phyloP scores from a whole-genome alignment of 2,888 invertebrate species.

The Pollenia amentaria region DNA sequence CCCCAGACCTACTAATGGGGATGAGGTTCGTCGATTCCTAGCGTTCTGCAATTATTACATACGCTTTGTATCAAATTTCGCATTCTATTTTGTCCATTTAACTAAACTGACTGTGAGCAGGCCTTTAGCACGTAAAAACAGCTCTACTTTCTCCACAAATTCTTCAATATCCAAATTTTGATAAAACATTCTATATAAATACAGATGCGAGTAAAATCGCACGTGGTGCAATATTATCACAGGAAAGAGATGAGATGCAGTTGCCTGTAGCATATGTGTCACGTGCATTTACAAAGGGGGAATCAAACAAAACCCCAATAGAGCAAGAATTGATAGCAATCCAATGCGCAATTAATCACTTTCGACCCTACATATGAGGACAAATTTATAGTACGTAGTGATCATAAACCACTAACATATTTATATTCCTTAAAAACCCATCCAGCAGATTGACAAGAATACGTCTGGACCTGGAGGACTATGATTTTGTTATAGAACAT shows the following conservation, averaged over 20 bases:
- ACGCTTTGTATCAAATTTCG: too few species aligned
- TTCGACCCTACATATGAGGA: neutral
- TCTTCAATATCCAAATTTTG: too few species aligned
- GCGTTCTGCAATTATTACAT: too few species aligned
- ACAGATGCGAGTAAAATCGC: slow-evolving; percentile 4
- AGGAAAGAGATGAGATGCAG: slow-evolving; percentile 26
- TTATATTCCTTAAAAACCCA: neutral
- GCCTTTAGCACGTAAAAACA: too few species aligned
- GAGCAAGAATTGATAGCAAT: neutral
- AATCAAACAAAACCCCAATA: slow-evolving; percentile 71
- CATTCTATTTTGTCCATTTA: too few species aligned
- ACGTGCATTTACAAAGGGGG: slow-evolving; percentile 72
- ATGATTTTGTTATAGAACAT: too few species aligned
- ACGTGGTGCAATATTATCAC: slow-evolving; percentile 1
- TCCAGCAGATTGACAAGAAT: neutral
- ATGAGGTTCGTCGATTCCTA: too few species aligned
- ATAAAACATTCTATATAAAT: too few species aligned
- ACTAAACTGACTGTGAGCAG: too few species aligned
- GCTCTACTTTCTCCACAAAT: too few species aligned
- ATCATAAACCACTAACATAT: slow-evolving; percentile 7
- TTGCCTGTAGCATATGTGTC: slow-evolving; percentile 67
- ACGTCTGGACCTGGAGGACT: neutral
- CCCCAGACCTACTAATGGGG: too few species aligned
- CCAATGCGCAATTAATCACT: neutral
- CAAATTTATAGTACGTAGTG: neutral